A percentile compares a stretch with the other conserved stretches of the same genome.
Evolutionary conservation across 1,140 invertebrate species (phyloP).

Genomic region (Scaptomyza graminum): DNA sequence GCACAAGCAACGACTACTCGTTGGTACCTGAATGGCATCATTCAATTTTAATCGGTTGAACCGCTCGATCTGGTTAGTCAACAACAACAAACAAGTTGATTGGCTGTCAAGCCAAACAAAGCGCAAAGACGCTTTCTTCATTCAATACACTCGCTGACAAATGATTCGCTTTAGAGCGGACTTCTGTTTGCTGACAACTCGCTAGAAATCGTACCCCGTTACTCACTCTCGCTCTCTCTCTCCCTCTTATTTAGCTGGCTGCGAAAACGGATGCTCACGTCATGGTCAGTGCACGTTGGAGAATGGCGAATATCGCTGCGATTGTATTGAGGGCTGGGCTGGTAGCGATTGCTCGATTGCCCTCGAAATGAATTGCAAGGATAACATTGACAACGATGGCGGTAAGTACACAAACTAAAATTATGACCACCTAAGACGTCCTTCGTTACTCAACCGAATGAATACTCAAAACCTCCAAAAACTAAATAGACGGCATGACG

Average conservation of each 20-base stretch:
- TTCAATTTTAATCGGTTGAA: conserved; percentile 20
- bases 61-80: neutral
- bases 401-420: conserved; percentile 86
- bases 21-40: conserved; percentile 21
- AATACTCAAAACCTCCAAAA: neutral
- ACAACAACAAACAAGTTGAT: neutral
- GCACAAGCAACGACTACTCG: conserved; percentile 21
- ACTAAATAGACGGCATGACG: conserved; percentile 93
- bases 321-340: conserved; percentile 95
- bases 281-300: conserved; percentile 94
- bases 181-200: neutral
- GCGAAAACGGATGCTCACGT: conserved; percentile 95
- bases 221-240: neutral
- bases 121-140: neutral
- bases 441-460: neutral
- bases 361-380: conserved; percentile 95
- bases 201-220: no score
- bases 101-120: neutral
- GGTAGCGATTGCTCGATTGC: conserved; percentile 95
- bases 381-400: conserved; percentile 97
- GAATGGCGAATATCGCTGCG: conserved; percentile 95
- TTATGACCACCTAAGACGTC: neutral
- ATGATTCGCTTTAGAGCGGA: neutral
- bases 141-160: neutral
- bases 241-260: conserved; percentile 90